These are phyloP conservation scores for Caenorhabditis zanzibari DNA, from an alignment of 2,888 invertebrate genomes.

Conservation along the genomic window DNA sequence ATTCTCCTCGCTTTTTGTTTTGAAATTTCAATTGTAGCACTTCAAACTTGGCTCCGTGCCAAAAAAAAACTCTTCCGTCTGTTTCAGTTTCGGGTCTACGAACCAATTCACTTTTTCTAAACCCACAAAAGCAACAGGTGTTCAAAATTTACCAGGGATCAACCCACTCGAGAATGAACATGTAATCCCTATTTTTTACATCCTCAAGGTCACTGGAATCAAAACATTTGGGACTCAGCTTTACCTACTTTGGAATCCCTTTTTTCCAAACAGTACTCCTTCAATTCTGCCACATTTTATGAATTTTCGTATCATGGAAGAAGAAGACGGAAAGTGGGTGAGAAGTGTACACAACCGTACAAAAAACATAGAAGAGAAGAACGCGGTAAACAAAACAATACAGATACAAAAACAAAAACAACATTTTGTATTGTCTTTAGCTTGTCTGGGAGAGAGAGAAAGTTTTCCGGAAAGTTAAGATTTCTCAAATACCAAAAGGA, in stretches of 20 bases:
- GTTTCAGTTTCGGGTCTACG: no score
- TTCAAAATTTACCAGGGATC: not conserved
- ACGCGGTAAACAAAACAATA: conserved; percentile 28
- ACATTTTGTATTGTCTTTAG: not conserved
- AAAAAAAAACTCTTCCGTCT: no score
- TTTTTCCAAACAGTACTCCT: not conserved
- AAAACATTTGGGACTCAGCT: not conserved
- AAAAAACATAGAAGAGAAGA: conserved; percentile 3
- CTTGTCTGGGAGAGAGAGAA: not conserved
- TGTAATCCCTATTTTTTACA: not conserved
- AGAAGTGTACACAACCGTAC: conserved; percentile 25
- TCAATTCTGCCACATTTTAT: not conserved
- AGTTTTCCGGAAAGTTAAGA: not conserved
- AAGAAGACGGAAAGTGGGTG: not conserved
- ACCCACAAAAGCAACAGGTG: not conserved
- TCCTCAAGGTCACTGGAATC: not conserved
- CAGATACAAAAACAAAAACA: conserved; percentile 22
- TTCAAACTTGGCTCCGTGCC: not conserved
- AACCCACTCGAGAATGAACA: conserved; percentile 1
- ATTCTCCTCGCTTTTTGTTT: not conserved
- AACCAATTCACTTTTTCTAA: not conserved
- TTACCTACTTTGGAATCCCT: no score
- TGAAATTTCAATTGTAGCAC: not conserved
- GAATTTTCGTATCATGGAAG: conserved; percentile 5
- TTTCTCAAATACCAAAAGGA: not conserved